A percentile compares a stretch with the other conserved stretches of the same genome.
phyloP scores from a whole-genome alignment of 2,113 vertebrate genomes.

The Alosa alosa region DNA sequence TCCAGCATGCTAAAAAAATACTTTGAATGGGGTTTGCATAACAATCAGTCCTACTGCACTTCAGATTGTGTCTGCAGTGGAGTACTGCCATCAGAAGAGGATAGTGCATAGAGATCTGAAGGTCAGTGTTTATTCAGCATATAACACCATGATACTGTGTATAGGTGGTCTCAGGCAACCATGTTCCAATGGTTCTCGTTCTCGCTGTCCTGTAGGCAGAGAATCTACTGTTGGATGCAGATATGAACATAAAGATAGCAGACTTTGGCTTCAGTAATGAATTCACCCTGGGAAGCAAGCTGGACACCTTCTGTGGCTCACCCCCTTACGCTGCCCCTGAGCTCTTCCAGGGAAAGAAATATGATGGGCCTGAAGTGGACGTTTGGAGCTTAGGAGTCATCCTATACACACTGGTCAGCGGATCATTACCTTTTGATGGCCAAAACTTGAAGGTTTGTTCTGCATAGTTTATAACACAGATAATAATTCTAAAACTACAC shows the following conservation, averaged over 20 bases:
- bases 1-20: neutral
- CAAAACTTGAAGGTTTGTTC: constrained; percentile 90
- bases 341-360: constrained; percentile 97
- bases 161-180: no score
- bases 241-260: constrained; percentile 99
- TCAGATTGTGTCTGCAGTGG: constrained; percentile 97
- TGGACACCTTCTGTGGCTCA: constrained; percentile 97
- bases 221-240: constrained; percentile 92
- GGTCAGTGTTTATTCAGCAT: constrained; percentile 62
- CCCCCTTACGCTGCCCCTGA: constrained; percentile 93
- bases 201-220: constrained; percentile 78
- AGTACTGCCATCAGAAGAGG: constrained; percentile 96
- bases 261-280: constrained; percentile 99
- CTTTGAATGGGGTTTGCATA: neutral
- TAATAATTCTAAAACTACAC: neutral
- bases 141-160: neutral
- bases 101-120: constrained; percentile 98
- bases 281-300: constrained; percentile 92
- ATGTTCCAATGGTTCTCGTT: constrained; percentile 19
- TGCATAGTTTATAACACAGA: no score
- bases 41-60: constrained; percentile 56
- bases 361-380: constrained; percentile 93
- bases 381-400: constrained; percentile 98
- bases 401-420: constrained; percentile 93
- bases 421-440: constrained; percentile 92